Evolutionary conservation across 2,888 invertebrate species (phyloP).

Genomic region (Campoletis raptor): DNA sequence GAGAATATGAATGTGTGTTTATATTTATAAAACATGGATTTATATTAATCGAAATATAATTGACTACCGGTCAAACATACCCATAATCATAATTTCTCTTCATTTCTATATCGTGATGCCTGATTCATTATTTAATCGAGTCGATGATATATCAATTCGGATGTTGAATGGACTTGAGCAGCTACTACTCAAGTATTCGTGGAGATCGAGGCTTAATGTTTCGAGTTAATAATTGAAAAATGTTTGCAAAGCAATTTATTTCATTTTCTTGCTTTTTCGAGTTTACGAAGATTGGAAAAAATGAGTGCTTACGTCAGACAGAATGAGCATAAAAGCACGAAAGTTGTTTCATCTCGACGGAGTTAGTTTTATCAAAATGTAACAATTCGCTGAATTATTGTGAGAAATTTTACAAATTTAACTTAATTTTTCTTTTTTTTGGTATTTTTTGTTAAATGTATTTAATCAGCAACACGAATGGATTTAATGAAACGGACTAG

Average conservation of each 20-base stretch:
- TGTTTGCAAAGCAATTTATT: background rate
- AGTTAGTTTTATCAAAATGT: background rate
- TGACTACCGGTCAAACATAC: conserved; percentile 34
- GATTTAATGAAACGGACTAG: background rate
- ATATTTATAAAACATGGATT: conserved; percentile 14
- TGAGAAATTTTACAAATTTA: background rate
- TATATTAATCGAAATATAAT: conserved; percentile 47
- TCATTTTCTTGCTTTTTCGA: background rate
- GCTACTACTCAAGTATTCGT: background rate
- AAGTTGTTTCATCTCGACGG: background rate
- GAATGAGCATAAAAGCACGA: background rate
- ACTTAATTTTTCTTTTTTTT: no score
- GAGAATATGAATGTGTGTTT: no score
- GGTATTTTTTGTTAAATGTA: no score
- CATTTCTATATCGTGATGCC: background rate
- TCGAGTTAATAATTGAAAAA: background rate
- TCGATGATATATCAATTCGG: conserved; percentile 49
- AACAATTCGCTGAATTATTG: background rate
- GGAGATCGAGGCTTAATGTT: background rate
- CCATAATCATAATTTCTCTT: conserved; percentile 45
- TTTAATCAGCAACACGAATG: background rate
- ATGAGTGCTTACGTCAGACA: background rate
- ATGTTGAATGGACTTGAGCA: conserved; percentile 28
- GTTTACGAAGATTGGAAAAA: background rate
- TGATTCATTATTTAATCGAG: conserved; percentile 28